These are phyloP conservation scores for Muscicapa comitata DNA, from an alignment of 2,797 vertebrate genomes.

Conservation along the genomic window DNA sequence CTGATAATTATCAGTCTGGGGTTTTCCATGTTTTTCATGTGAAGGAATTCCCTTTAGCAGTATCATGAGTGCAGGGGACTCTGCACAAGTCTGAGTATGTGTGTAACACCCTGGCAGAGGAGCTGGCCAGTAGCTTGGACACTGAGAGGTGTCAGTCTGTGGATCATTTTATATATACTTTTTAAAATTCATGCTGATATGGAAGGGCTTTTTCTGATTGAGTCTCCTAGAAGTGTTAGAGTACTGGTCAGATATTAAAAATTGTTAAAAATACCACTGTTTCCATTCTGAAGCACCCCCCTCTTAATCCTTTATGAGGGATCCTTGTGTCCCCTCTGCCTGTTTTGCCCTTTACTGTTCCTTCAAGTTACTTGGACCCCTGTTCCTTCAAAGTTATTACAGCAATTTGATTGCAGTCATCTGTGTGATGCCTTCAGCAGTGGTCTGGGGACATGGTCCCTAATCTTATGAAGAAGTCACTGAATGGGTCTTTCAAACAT, in stretches of 20 bases:
- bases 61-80: no score
- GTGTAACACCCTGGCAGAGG: neutral
- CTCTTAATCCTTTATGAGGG: neutral
- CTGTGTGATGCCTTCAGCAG: constrained; percentile 22
- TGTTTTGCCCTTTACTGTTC: neutral
- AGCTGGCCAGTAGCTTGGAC: neutral
- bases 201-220: neutral
- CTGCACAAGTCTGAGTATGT: neutral
- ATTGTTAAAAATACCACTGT: neutral
- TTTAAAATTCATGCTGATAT: neutral
- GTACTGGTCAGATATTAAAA: neutral
- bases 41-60: neutral
- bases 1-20: neutral
- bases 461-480: constrained; percentile 36
- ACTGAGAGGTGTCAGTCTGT: neutral
- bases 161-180: neutral
- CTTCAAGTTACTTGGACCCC: neutral
- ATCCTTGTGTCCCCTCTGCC: neutral
- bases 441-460: constrained; percentile 1
- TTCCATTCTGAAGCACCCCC: neutral
- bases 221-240: neutral
- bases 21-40: neutral
- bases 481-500: constrained; percentile 26
- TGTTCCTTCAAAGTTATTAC: neutral
- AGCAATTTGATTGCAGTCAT: constrained; percentile 47